Evolutionary conservation across 1,140 invertebrate species (phyloP).

Genomic region (Monochamus saltuarius): DNA sequence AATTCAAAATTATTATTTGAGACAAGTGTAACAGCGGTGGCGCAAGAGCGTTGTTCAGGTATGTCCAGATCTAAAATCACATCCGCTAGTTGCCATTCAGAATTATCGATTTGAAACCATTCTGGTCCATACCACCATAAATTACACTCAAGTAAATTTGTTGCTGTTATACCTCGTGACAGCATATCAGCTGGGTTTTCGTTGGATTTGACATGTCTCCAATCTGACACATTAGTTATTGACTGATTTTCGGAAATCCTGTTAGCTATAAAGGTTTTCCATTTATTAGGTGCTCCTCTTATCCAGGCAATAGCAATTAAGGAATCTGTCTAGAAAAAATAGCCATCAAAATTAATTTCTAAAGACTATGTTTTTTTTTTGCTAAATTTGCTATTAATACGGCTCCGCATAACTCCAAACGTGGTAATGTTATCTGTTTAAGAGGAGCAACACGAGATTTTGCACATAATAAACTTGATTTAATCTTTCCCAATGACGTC

Average conservation of each 20-base stretch:
- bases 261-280: constrained; percentile 50
- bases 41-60: neutral
- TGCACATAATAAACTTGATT: too few relatives aligned
- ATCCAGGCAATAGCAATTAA: constrained; percentile 38
- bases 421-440: too few relatives aligned
- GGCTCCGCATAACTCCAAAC: too few relatives aligned
- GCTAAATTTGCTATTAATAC: too few relatives aligned
- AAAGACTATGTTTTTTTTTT: too few relatives aligned
- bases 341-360: too few relatives aligned
- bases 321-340: too few relatives aligned
- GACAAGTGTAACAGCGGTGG: neutral
- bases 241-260: constrained; percentile 45
- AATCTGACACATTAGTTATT: constrained; percentile 36
- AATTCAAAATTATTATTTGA: constrained; percentile 6
- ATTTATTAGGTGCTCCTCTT: constrained; percentile 34
- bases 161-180: constrained; percentile 34
- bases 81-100: constrained; percentile 9
- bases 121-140: constrained; percentile 35
- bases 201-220: constrained; percentile 49
- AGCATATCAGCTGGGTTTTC: constrained; percentile 48
- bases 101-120: constrained; percentile 17
- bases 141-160: constrained; percentile 10
- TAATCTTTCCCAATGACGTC: too few relatives aligned
- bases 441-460: too few relatives aligned
- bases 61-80: neutral